Conservation (phyloP, 2,797 vertebrate genomes). For the Oophaga sylvatica region DNA sequence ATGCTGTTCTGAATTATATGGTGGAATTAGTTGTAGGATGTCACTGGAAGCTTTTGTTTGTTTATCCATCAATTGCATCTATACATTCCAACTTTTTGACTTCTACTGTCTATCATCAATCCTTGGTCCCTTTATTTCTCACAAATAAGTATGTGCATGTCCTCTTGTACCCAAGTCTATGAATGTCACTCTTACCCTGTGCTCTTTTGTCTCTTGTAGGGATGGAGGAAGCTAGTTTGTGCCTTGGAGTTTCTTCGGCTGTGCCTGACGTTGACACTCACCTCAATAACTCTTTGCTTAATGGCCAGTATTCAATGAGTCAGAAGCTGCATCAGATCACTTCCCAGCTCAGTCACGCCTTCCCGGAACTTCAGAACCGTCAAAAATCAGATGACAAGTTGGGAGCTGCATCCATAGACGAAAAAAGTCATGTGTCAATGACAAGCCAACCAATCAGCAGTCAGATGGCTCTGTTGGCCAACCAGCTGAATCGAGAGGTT, state of each 20-base stretch:
- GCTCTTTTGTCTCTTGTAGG: slow-evolving; percentile 71
- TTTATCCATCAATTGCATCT: neutral
- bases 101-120: neutral
- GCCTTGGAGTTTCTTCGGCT: slow-evolving; percentile 96
- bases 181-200: neutral
- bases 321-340: slow-evolving; percentile 98
- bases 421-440: slow-evolving; percentile 89
- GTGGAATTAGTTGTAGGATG: neutral
- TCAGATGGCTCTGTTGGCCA: slow-evolving; percentile 95
- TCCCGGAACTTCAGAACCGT: slow-evolving; percentile 90
- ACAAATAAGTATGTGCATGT: neutral
- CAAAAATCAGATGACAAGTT: slow-evolving; percentile 91
- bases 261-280: slow-evolving; percentile 90
- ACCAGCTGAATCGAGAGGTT: slow-evolving; percentile 93
- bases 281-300: slow-evolving; percentile 92
- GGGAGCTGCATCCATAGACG: slow-evolving; percentile 81
- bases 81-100: neutral
- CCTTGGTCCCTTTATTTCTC: neutral
- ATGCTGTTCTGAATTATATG: neutral
- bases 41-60: neutral
- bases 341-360: slow-evolving; percentile 95
- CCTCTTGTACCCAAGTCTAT: neutral
- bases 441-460: slow-evolving; percentile 93
- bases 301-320: slow-evolving; percentile 98
- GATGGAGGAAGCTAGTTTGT: slow-evolving; percentile 99